These are phyloP conservation scores for Menidia beryllina DNA, from an alignment of 2,113 vertebrate genomes.

Conservation along the genomic window DNA sequence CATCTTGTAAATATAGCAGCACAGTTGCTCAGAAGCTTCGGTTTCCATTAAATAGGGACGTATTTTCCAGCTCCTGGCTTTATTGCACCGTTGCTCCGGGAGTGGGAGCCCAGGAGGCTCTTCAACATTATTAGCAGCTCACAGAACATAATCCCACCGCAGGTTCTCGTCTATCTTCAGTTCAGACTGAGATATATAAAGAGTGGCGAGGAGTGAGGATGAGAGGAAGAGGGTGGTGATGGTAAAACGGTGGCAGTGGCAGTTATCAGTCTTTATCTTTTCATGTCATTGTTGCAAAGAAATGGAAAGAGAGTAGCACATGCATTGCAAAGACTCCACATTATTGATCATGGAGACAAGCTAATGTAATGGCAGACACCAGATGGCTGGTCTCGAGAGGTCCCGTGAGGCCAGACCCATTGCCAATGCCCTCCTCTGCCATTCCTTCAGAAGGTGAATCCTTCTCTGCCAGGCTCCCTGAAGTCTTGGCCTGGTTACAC, in stretches of 20 bases:
- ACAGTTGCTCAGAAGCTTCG: slow-evolving; percentile 68
- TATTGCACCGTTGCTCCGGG: slow-evolving; percentile 85
- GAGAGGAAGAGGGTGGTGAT: background rate
- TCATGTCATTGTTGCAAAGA: slow-evolving; percentile 38
- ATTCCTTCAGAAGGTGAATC: slow-evolving; percentile 72
- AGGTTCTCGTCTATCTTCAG: slow-evolving; percentile 73
- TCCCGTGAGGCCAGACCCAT: slow-evolving; percentile 64
- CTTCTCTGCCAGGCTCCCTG: slow-evolving; percentile 54
- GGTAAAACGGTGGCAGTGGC: background rate
- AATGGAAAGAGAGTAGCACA: slow-evolving; percentile 30
- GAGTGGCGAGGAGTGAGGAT: slow-evolving; percentile 44
- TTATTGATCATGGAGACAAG: slow-evolving; percentile 45
- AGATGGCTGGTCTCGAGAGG: slow-evolving; percentile 75
- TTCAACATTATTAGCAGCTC: slow-evolving; percentile 85
- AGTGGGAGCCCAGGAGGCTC: slow-evolving; percentile 78
- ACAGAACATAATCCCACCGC: slow-evolving; percentile 79
- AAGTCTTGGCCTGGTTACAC: slow-evolving; percentile 63
- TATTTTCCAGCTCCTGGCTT: slow-evolving; percentile 79
- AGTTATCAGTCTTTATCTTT: slow-evolving; percentile 33
- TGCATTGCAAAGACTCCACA: slow-evolving; percentile 30
- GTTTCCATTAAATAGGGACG: slow-evolving; percentile 80
- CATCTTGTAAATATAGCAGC: slow-evolving; percentile 80
- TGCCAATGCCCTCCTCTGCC: slow-evolving; percentile 69
- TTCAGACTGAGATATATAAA: slow-evolving; percentile 67
- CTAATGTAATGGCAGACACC: slow-evolving; percentile 66